Conservation (phyloP, 30 jellyfish, hydroid and myxozoan species). For the Morbakka virulenta region DNA sequence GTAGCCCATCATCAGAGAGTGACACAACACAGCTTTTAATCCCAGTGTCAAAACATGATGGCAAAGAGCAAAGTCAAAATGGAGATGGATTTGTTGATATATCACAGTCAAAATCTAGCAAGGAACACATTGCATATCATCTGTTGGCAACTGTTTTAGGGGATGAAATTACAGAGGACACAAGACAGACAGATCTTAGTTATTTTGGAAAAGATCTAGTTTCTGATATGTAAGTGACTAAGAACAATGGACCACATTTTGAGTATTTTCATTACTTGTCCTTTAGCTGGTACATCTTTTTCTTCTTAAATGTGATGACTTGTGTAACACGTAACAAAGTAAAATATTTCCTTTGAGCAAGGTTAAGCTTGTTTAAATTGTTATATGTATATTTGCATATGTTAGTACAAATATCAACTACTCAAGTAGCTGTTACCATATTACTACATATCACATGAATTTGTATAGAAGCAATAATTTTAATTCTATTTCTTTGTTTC, state of each 20-base stretch:
- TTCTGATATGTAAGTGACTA: constrained; percentile 53
- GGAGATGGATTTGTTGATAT: background rate
- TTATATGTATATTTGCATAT: no score
- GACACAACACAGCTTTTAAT: background rate
- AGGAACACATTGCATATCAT: constrained; percentile 92
- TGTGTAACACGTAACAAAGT: no score
- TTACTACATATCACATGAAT: no score
- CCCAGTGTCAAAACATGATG: background rate
- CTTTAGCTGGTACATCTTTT: background rate
- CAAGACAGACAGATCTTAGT: constrained; percentile 22
- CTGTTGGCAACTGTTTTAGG: constrained; percentile 81
- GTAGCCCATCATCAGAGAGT: background rate
- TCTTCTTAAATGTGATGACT: no score
- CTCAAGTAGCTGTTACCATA: no score
- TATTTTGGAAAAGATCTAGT: constrained; percentile 1
- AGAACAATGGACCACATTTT: no score
- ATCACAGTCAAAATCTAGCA: background rate
- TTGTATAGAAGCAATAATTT: no score
- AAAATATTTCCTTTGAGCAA: no score
- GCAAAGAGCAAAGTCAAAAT: background rate
- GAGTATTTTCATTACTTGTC: background rate
- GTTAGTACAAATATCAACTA: no score
- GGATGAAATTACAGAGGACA: constrained; percentile 88
- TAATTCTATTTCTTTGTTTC: no score
- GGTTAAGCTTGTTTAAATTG: no score